phyloP scores from a whole-genome alignment of 2,888 invertebrate genomes.

The Brenthis daphne region DNA sequence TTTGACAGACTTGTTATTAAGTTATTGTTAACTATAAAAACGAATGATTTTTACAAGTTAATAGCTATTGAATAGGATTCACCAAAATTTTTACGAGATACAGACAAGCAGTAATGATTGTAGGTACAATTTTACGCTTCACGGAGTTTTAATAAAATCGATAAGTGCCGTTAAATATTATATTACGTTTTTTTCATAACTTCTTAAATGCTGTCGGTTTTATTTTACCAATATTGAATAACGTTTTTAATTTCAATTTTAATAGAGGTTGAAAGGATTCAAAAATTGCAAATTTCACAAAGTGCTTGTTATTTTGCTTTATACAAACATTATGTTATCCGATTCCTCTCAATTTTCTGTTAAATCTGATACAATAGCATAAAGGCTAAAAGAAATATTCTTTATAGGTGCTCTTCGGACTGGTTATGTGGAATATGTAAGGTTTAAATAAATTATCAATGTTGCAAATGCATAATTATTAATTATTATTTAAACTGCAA shows the following conservation, averaged over 20 bases:
- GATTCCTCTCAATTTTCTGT: no score
- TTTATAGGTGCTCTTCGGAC: no score
- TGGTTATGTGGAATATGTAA: not conserved
- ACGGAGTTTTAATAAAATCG: conserved; percentile 17
- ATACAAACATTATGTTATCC: no score
- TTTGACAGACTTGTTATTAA: not conserved
- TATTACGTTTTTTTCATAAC: not conserved
- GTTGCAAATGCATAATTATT: conserved; percentile 16
- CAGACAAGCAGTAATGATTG: conserved; percentile 20
- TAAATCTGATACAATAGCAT: no score
- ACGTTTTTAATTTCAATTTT: no score
- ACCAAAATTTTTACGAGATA: conserved; percentile 11
- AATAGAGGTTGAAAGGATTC: no score
- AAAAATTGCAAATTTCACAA: no score
- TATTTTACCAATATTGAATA: not conserved
- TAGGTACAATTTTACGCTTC: conserved; percentile 10
- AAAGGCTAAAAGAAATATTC: no score
- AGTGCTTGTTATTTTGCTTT: no score
- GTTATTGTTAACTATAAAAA: not conserved
- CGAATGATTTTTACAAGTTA: not conserved
- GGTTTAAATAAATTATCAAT: conserved; percentile 1
- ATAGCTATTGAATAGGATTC: not conserved
- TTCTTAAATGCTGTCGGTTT: conserved; percentile 1
- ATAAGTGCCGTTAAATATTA: conserved; percentile 13
- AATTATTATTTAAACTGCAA: conserved; percentile 28